Evolutionary conservation across 1,140 invertebrate genomes (phyloP).

Genomic region (Drosophila lacertosa): DNA sequence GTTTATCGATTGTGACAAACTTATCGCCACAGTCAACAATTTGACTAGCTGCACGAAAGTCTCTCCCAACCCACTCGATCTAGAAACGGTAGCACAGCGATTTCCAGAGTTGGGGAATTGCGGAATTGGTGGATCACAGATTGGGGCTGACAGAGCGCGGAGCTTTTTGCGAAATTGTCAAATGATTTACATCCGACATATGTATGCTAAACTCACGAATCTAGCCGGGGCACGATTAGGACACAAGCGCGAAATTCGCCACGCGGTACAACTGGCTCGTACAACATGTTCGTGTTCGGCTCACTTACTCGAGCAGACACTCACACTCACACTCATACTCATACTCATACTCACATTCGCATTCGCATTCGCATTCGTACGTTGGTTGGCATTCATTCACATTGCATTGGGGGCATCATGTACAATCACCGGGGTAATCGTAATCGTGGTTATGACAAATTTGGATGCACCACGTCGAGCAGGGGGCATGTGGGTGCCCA

Average conservation of each 20-base stretch:
- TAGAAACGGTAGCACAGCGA: neutral
- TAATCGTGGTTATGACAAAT: slow-evolving; percentile 82
- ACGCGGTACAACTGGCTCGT: slow-evolving; percentile 35
- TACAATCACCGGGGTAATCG: slow-evolving; percentile 56
- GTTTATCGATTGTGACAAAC: too few species aligned
- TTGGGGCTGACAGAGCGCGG: neutral
- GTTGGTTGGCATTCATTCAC: slow-evolving; percentile 33
- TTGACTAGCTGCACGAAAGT: slow-evolving; percentile 3
- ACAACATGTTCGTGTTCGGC: slow-evolving; percentile 54
- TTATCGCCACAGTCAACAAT: neutral
- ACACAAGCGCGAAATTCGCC: slow-evolving; percentile 63
- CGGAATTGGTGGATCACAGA: too few species aligned
- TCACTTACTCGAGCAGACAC: slow-evolving; percentile 18
- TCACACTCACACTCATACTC: slow-evolving; percentile 1
- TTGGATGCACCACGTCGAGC: slow-evolving; percentile 50
- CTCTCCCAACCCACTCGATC: slow-evolving; percentile 2
- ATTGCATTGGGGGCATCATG: slow-evolving; percentile 32
- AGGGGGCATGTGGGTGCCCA: slow-evolving; percentile 31
- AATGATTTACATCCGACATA: slow-evolving; percentile 82
- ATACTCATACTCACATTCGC: slow-evolving; percentile 5
- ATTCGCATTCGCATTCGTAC: neutral
- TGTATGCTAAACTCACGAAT: slow-evolving; percentile 80
- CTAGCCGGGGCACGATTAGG: slow-evolving; percentile 79
- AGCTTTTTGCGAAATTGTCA: slow-evolving; percentile 73
- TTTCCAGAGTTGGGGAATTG: neutral